Base-by-base conservation (phyloP, 2,888 invertebrate species). In the Cotesia congregata region DNA sequence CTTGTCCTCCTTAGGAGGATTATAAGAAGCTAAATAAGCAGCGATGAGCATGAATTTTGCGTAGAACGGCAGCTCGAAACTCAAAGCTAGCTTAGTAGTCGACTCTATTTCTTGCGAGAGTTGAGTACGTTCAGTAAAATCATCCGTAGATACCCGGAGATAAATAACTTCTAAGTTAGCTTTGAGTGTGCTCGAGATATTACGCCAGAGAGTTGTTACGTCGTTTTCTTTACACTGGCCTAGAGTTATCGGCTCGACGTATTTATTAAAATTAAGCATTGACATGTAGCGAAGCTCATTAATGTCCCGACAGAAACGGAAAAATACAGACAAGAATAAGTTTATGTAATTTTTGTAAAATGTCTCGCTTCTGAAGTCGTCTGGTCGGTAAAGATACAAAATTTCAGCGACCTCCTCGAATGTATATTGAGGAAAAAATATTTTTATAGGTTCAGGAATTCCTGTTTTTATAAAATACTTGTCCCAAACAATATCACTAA, bases 21-120 rank as follows among this genome's bases (percentile, higher is more conserved):
- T 98, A 88, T 97, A 96, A 50, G 98, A 98, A 0, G 98, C 98
- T 78, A 98, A 90, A 87, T 96, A 98, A 0, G 97, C 95, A 6
- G 98, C 96, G 39, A 98, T 95, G 2, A 98, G 90, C 59, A 98
- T 91, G 88, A 93, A 97, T 89, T 98, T 98, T 0, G 96, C 95
- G 89, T 96, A 97, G 86, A 93, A 97, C 0, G 98, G 98, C 3
- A 98, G 87, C 85, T 96, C 95, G 50, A 96, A 91, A 72, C 93
- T 93, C 68, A 88, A 79, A 5, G 88, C 88, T 65, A 89, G 80
- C 74, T 83, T 85, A 20, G 83, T 83, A 6, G 88, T 88, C 2
- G 88, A 89, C 71, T 88, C 86, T 9, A 88, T 86, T 67, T 88
- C 86, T n/a, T 80, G 82, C 0, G 85, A 84, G 20, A 87, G 70